Percentiles rank a stretch among this genome's conserved stretches.
Conservation (phyloP, 2,113 vertebrate species). For the Gymnocephalus cernua region DNA sequence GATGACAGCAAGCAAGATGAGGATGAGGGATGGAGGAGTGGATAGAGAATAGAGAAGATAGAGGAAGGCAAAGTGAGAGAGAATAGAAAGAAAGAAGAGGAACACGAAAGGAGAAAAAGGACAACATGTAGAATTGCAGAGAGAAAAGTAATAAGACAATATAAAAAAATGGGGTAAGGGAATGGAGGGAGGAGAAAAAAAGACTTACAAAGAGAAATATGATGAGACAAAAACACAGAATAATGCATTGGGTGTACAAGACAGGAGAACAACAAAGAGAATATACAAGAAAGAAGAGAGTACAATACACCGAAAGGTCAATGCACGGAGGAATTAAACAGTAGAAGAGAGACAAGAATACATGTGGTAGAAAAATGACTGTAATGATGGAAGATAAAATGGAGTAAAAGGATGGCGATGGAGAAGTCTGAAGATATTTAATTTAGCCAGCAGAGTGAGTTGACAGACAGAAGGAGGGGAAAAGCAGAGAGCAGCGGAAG, state of each 20-base stretch:
- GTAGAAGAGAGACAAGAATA: not conserved
- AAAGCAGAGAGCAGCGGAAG: not conserved
- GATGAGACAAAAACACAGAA: not conserved
- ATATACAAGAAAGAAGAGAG: not conserved
- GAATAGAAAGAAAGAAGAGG: constrained; percentile 5
- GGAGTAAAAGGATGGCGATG: not conserved
- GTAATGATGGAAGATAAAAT: not conserved
- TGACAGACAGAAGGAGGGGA: constrained; percentile 18
- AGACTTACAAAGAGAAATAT: not conserved
- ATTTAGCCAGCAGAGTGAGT: not conserved
- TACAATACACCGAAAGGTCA: not conserved
- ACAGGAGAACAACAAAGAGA: constrained; percentile 1
- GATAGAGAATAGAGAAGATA: not conserved
- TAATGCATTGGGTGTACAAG: not conserved
- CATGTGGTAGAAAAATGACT: not conserved
- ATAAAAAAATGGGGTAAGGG: not conserved
- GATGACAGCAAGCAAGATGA: constrained; percentile 23
- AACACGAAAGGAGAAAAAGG: not conserved
- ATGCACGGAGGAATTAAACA: not conserved
- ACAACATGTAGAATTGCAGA: not conserved
- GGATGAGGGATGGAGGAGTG: constrained; percentile 3
- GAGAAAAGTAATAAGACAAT: not conserved
- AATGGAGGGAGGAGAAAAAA: not conserved
- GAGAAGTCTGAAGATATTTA: not conserved
- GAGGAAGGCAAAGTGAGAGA: constrained; percentile 1